Conservation (phyloP, 1,140 invertebrate genomes). For the Gonioctena quinquepunctata region DNA sequence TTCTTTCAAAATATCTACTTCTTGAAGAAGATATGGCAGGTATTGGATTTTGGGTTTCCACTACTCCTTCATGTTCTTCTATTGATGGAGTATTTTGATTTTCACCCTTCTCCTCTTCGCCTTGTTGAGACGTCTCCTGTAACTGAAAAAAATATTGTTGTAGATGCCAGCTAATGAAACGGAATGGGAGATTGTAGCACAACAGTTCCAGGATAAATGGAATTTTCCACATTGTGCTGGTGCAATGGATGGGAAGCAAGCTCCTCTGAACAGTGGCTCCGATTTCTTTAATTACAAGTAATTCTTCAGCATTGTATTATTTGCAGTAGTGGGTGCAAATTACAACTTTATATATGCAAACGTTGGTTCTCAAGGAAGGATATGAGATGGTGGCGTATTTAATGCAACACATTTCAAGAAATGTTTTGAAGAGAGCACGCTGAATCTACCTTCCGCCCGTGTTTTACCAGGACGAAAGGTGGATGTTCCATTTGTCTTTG, state of each 20-base stretch:
- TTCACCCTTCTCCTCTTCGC: too few species aligned
- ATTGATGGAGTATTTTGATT: too few species aligned
- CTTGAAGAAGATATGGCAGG: too few species aligned
- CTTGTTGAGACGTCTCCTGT: too few species aligned
- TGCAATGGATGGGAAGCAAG: slow-evolving; percentile 56
- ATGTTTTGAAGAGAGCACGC: not conserved
- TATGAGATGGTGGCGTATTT: slow-evolving; percentile 6
- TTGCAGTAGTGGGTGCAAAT: slow-evolving; percentile 1
- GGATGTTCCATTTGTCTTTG: not conserved
- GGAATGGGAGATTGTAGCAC: slow-evolving; percentile 38
- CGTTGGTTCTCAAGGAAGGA: not conserved
- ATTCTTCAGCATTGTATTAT: slow-evolving; percentile 12
- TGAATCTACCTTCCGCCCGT: not conserved
- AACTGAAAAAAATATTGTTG: too few species aligned
- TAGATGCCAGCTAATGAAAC: too few species aligned
- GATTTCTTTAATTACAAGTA: slow-evolving; percentile 45
- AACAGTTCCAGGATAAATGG: slow-evolving; percentile 41
- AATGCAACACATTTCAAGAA: not conserved
- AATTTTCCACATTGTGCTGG: slow-evolving; percentile 56
- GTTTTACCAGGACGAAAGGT: not conserved
- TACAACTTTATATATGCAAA: not conserved
- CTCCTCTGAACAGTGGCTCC: slow-evolving; percentile 21
- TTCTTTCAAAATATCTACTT: too few species aligned
- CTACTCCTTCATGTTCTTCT: too few species aligned
- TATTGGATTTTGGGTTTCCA: too few species aligned